Evolutionary conservation across 2,888 invertebrate species (phyloP), one percentile per base, ranked within the genome.

Genomic region (Lasioglossum zephyrum): DNA sequence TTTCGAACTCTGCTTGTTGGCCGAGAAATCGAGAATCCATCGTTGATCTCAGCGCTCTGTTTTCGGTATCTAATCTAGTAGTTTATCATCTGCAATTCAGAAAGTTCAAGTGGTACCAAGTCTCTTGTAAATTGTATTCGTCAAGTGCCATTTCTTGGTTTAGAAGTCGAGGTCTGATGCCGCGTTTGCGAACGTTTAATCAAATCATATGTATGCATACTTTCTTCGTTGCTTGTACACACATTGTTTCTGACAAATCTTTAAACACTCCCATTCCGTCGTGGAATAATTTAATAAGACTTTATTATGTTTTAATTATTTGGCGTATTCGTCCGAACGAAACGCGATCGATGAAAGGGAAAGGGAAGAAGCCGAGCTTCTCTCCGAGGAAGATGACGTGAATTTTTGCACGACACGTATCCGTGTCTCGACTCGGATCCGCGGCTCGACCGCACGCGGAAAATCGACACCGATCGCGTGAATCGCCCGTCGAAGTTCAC

Each of bases 11-110:
- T 6, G 57, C 63, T 5, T 16, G 63, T 60, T 11, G 5, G 16
- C 22, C 26, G 5, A 36, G 36, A 36, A 36, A 36, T 36, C 36
- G 36, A 13, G 8, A 22, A 26, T 47, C 13, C 18, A 70, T 77
- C 57, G 77, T 82, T 69, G 82, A 81, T 66, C 41, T 47, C 44
- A 41, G 44, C 49, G 16, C 73, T 8, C 36, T 77, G 69, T n/a
- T 87, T 87, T n/a, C 82, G 31, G 36, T 88, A 87, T 90, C 90
- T 89, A 90, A 90, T 89, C 88, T 63, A 70, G 8, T 16, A 60
- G 22, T 81, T 88, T 89, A 88, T 90, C 90, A n/a, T 31, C 41
- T 11, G 31, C 69, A n/a, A 86, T 74, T 63, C 39, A 16, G 16
- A 47, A 16, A 16, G 16, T 16, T 47, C 47, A 16, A 47, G 16